Evolutionary conservation across 2,113 vertebrate species (phyloP).

Genomic region (Nettapus auritus): DNA sequence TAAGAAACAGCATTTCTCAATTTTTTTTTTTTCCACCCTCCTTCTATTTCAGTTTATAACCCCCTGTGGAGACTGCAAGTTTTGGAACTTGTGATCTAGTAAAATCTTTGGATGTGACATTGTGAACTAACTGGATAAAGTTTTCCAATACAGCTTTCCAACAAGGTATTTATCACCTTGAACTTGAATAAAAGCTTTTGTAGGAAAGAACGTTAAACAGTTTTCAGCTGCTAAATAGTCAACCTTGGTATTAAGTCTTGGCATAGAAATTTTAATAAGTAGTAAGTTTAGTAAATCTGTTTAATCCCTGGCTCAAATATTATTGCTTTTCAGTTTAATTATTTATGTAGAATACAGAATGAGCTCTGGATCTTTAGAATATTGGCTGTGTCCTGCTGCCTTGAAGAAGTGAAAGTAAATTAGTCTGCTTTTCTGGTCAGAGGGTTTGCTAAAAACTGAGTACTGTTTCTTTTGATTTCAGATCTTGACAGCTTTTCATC

Average conservation of each 20-base stretch:
- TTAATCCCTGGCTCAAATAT: neutral
- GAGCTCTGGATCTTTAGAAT: neutral
- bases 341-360: neutral
- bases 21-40: fast-evolving
- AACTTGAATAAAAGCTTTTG: neutral
- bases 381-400: neutral
- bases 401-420: neutral
- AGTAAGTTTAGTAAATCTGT: neutral
- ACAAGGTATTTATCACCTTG: neutral
- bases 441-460: neutral
- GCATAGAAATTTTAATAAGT: neutral
- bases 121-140: neutral
- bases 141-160: neutral
- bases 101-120: neutral
- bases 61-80: neutral
- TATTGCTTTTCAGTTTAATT: neutral
- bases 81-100: neutral
- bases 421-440: neutral
- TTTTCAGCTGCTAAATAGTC: neutral
- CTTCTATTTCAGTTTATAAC: neutral
- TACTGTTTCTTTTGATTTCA: neutral
- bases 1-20: neutral
- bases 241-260: neutral
- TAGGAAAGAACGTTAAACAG: neutral
- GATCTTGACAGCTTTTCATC: neutral